A percentile compares a stretch with the other conserved stretches of the same genome.
Evolutionary conservation across 1,140 invertebrate species (phyloP).

Genomic region (Drosophila athabasca): DNA sequence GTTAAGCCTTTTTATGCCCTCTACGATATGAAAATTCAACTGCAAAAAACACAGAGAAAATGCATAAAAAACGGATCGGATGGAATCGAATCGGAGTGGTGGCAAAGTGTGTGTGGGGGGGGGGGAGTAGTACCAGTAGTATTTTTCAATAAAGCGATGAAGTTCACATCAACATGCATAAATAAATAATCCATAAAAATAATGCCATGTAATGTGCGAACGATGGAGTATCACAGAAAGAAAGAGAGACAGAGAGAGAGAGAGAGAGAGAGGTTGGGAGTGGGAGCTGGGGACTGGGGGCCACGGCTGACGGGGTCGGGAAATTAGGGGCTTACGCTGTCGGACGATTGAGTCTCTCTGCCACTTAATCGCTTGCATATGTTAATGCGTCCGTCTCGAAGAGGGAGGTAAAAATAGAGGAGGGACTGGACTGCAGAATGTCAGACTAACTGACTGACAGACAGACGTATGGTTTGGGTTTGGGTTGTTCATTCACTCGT

Average conservation of each 20-base stretch:
- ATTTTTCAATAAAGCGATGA: conserved; percentile 65
- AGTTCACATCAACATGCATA: conserved; percentile 71
- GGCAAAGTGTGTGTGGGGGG: not conserved
- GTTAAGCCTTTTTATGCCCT: conserved; percentile 84
- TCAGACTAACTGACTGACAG: conserved; percentile 13
- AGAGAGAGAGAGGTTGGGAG: conserved; percentile 3
- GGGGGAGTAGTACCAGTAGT: not conserved
- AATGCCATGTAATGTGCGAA: conserved; percentile 72
- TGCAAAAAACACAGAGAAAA: conserved; percentile 58
- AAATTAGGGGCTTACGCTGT: conserved; percentile 52
- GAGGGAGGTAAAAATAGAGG: conserved; percentile 10
- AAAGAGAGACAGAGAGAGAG: conserved; percentile 5
- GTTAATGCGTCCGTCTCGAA: conserved; percentile 53
- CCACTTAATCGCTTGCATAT: conserved; percentile 72
- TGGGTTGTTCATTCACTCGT: conserved; percentile 5
- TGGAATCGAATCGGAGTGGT: not conserved
- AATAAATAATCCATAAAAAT: conserved; percentile 80
- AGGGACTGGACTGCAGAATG: conserved; percentile 31
- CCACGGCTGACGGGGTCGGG: conserved; percentile 34
- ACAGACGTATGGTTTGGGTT: conserved; percentile 1
- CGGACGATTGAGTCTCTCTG: conserved; percentile 47
- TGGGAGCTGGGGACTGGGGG: conserved; percentile 9
- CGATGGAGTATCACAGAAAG: conserved; percentile 28
- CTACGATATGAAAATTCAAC: conserved; percentile 82
- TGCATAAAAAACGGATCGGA: conserved; percentile 29